Evolutionary conservation across 2,113 vertebrate species (phyloP).

Genomic region (Perognathus longimembris): DNA sequence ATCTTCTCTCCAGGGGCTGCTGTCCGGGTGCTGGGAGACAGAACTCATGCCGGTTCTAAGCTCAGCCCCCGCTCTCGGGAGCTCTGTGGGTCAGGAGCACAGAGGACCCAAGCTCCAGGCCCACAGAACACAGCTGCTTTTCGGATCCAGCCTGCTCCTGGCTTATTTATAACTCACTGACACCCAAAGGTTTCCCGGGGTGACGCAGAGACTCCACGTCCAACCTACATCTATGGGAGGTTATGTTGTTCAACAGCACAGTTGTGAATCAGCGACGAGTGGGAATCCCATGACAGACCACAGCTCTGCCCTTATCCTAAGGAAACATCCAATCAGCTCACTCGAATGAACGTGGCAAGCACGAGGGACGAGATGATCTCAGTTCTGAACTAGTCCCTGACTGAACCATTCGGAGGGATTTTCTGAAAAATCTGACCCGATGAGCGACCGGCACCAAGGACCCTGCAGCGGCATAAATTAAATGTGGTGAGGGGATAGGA

Average conservation of each 20-base stretch:
- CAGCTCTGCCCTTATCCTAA: constrained; percentile 1
- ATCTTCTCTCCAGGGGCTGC: too few relatives aligned
- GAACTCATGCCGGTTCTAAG: too few relatives aligned
- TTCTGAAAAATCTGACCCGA: background rate
- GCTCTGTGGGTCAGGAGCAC: too few relatives aligned
- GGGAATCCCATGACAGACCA: background rate
- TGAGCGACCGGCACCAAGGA: constrained; percentile 13
- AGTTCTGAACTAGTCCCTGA: constrained; percentile 12
- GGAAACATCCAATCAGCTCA: constrained; percentile 14
- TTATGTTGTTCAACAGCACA: background rate
- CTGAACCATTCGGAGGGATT: background rate
- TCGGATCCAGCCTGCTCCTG: background rate
- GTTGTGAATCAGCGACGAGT: background rate
- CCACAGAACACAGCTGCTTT: too few relatives aligned
- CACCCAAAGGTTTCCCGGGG: background rate
- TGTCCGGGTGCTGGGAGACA: too few relatives aligned
- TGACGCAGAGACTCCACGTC: background rate
- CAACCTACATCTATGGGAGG: background rate
- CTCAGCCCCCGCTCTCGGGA: too few relatives aligned
- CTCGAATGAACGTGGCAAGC: constrained; percentile 41
- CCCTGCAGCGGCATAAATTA: background rate
- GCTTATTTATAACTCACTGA: background rate
- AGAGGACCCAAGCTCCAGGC: too few relatives aligned
- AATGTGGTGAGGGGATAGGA: background rate
- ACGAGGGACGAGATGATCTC: constrained; percentile 17